Conservation (phyloP, 1,140 invertebrate genomes). For the Bombus ignitus region DNA sequence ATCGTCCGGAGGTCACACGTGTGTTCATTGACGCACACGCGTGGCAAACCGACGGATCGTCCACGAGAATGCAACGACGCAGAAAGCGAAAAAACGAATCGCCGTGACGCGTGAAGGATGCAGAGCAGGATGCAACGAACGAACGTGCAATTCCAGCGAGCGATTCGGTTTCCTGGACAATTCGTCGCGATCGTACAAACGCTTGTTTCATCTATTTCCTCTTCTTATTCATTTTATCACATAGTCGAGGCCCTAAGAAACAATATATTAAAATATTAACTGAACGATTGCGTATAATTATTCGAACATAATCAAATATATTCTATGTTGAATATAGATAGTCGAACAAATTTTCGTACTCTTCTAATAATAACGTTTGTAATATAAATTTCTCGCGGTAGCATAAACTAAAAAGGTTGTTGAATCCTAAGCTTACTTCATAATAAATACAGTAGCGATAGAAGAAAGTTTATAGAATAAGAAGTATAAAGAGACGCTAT, state of each 20-base stretch:
- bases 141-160: not conserved
- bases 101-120: conserved; percentile 43
- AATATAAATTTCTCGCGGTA: no score
- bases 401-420: no score
- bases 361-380: no score
- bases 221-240: not conserved
- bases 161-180: not conserved
- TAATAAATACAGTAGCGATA: no score
- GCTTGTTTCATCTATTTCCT: not conserved
- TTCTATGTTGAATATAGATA: no score
- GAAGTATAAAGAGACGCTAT: no score
- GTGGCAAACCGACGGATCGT: conserved; percentile 4
- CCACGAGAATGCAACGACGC: not conserved
- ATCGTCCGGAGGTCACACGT: not conserved
- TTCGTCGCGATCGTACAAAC: not conserved
- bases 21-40: conserved; percentile 17
- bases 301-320: no score
- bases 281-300: no score
- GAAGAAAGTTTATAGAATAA: no score
- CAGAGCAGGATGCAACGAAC: conserved; percentile 39
- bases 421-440: no score
- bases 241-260: not conserved
- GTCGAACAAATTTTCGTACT: no score
- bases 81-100: conserved; percentile 11
- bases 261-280: not conserved